Evolutionary conservation across 2,113 vertebrate genomes (phyloP), one percentile per base, ranked within the genome.

Genomic region (Hystrix brachyura): DNA sequence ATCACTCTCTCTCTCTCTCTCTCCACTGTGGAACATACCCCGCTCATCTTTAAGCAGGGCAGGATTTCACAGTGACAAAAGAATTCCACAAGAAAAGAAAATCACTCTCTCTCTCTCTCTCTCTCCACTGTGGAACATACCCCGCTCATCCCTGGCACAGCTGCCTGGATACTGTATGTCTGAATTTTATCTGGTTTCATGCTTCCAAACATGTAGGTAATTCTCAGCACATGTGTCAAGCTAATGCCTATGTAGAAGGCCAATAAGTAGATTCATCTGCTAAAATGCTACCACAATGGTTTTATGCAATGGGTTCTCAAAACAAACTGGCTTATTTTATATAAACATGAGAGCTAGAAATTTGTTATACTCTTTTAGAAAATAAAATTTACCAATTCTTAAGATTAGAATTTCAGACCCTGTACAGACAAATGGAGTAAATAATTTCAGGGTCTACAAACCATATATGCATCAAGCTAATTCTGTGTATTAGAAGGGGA

Each of bases 11-110:
- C 38, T 38, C 38, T 38, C 38, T 38, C 38, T 38, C 38, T n/a
- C n/a, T n/a, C n/a, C n/a, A n/a, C 48, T 27, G 92, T n/a, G 29
- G 29, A 82, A 48, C 3, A 34, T 43, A 5, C 46, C 18, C 4
- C 11, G 15, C 13, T 27, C 34, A 12, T 43, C 29, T 25, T 17
- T 57, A 51, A 78, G n/a, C n/a, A 34, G 51, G 46, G 38, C 29
- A 74, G 46, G 43, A 74, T 90, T 87, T 81, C 59, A 82, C 67
- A 92, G 62, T 87, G 81, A 84, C 46, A 86, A 92, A 53, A 90
- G 43, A 82, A 86, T 94, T 94, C 27, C 78, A n/a, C 27, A 80
- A 53, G 79, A 93, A 86, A n/a, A n/a, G n/a, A n/a, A n/a, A n/a
- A n/a, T n/a, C n/a, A n/a, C n/a, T n/a, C n/a, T n/a, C n/a, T 38